Conservation (phyloP, 2,113 vertebrate species). For the Sturnus vulgaris region DNA sequence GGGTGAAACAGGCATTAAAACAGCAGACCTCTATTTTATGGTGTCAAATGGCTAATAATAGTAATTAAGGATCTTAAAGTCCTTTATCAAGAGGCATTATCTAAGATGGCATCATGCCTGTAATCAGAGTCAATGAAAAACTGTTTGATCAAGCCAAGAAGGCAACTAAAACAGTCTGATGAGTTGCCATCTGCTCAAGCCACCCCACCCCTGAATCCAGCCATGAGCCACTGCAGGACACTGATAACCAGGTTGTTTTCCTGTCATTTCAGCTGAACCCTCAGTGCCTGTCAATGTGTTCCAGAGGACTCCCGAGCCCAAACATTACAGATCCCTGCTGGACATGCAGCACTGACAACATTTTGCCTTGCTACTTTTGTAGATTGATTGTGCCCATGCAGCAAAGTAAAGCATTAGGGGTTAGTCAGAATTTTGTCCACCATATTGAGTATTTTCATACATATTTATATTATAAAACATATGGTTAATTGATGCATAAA, state of each 20-base stretch:
- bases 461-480: not conserved
- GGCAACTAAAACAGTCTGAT: not conserved
- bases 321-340: rapidly evolving
- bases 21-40: not conserved
- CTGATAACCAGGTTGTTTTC: not conserved
- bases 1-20: not conserved
- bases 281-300: not conserved
- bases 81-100: not conserved
- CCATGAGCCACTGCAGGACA: not conserved
- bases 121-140: not conserved
- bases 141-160: not conserved
- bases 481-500: not conserved
- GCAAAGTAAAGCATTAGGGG: not conserved
- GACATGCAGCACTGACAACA: not conserved
- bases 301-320: not conserved
- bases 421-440: not conserved
- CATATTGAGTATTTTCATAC: not conserved
- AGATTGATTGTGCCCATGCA: not conserved
- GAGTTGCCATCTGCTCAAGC: constrained; percentile 5
- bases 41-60: not conserved
- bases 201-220: not conserved
- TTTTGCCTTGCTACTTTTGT: not conserved
- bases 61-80: not conserved
- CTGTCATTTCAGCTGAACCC: not conserved
- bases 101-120: not conserved